Base-by-base conservation (phyloP, 2,797 vertebrate genomes). In the Tragelaphus eurycerus region DNA sequence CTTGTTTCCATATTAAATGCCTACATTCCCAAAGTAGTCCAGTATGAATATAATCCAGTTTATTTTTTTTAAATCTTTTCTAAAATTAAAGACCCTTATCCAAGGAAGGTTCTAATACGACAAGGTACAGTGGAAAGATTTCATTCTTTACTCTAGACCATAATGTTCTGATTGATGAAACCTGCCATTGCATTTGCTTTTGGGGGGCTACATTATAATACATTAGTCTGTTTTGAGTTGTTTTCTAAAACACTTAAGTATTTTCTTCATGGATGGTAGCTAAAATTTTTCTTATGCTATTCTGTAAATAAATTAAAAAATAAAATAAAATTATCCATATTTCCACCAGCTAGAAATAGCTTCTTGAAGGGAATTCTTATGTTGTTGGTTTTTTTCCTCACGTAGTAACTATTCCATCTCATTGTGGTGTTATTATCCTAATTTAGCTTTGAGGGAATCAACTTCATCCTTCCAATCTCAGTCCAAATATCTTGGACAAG, bases 11-110 rank as follows among this genome's bases (percentile, higher is more conserved):
- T 78, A 59, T 50, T 92, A 92, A 86, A 55, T 27, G 67, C 76
- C 55, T 8, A 14, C 9, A 86, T 64, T 86, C 7, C 34, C 86
- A 54, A 83, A 78, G 7, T 83, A 82, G n/a, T 54, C 6, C 90
- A 34, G 43, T 82, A 76, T 78, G 62, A 90, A 89, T 86, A 87
- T 50, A 76, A 83, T 83, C 46, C 19, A 11, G 15, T 46, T 95
- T 79, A 2, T 85, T 94, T 81, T 76, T 71, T 50, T 23, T 0
- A 31, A 93, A 78, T 50, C 38, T 86, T 92, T 64, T n/a, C 62
- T 76, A 83, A 97, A 95, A 88, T 59, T 62, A 60, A 81, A 97
- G 43, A n/a, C 11, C 38, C 25, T 93, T 93, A 27, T 83, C 21
- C 34, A 71, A 76, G 27, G 55, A 4, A 57, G 16, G 76, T 85